These are phyloP conservation scores for Cossypha dichroa DNA, from an alignment of 2,797 vertebrate species.

Conservation along the genomic window DNA sequence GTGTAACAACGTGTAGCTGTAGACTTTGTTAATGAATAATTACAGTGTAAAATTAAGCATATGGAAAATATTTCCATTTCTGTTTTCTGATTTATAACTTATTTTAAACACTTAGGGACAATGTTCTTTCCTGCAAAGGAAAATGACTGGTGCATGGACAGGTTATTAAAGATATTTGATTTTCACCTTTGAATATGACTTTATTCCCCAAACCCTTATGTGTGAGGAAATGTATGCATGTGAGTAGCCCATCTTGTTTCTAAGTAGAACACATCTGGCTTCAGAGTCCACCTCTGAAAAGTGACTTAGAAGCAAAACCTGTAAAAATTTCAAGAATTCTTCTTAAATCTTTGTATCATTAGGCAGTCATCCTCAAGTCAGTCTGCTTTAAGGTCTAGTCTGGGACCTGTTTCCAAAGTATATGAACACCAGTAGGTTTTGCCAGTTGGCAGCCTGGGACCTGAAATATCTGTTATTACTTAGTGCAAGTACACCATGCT, in stretches of 20 bases:
- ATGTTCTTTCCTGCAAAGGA: background rate
- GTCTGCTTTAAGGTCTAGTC: background rate
- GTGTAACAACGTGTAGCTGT: background rate
- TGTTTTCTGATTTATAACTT: slow-evolving; percentile 2
- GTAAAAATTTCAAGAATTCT: background rate
- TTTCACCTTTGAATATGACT: background rate
- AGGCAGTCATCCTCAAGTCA: background rate
- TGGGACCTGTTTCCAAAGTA: slow-evolving; percentile 4
- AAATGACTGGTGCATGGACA: background rate
- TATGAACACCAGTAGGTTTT: background rate
- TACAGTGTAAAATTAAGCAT: slow-evolving; percentile 4
- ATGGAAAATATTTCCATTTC: slow-evolving; percentile 20
- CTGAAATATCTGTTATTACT: background rate
- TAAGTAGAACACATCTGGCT: background rate
- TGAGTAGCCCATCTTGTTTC: background rate
- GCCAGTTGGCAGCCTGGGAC: slow-evolving; percentile 39
- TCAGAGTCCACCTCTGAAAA: background rate
- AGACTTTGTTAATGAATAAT: slow-evolving; percentile 27
- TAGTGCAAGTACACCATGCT: background rate
- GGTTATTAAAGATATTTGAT: background rate
- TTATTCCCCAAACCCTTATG: background rate
- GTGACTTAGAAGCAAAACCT: background rate
- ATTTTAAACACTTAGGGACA: background rate
- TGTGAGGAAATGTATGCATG: background rate
- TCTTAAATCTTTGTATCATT: background rate